Conservation (phyloP, 2,888 invertebrate species). For the Monopis laevigella region DNA sequence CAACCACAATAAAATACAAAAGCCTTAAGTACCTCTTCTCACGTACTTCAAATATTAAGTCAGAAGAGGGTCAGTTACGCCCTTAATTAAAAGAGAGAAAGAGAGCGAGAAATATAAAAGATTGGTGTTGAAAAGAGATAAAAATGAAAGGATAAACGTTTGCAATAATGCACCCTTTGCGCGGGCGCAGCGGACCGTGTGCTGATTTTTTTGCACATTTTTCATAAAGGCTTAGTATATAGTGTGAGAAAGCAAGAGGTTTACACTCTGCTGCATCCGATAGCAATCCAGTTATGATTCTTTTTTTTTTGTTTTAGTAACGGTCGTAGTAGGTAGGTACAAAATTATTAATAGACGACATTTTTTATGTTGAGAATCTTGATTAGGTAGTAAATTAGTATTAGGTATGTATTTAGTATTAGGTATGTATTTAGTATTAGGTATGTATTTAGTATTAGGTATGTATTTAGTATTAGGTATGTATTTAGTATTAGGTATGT, state of each 20-base stretch:
- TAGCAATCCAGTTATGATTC: constrained; percentile 1
- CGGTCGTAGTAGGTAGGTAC: background rate
- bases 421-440: too few relatives aligned
- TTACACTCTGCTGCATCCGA: constrained; percentile 41
- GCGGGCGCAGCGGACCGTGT: constrained; percentile 35
- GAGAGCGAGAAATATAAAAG: constrained; percentile 23
- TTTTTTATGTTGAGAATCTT: background rate
- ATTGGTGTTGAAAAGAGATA: constrained; percentile 28
- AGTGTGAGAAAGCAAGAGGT: constrained; percentile 37
- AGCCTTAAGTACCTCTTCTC: constrained; percentile 52
- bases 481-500: too few relatives aligned
- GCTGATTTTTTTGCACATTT: constrained; percentile 48
- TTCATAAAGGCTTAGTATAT: constrained; percentile 25
- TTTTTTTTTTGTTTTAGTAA: constrained; percentile 1
- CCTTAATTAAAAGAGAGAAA: constrained; percentile 47
- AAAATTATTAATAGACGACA: background rate
- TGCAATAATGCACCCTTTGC: constrained; percentile 35
- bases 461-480: too few relatives aligned
- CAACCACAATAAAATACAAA: constrained; percentile 51
- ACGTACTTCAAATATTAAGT: constrained; percentile 40
- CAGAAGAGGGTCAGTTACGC: constrained; percentile 47
- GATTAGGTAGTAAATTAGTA: background rate
- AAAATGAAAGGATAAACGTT: constrained; percentile 10
- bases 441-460: too few relatives aligned
- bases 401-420: background rate